These are phyloP conservation scores for Intellagama lesueurii DNA, from an alignment of 2,797 vertebrate genomes.

Conservation along the genomic window DNA sequence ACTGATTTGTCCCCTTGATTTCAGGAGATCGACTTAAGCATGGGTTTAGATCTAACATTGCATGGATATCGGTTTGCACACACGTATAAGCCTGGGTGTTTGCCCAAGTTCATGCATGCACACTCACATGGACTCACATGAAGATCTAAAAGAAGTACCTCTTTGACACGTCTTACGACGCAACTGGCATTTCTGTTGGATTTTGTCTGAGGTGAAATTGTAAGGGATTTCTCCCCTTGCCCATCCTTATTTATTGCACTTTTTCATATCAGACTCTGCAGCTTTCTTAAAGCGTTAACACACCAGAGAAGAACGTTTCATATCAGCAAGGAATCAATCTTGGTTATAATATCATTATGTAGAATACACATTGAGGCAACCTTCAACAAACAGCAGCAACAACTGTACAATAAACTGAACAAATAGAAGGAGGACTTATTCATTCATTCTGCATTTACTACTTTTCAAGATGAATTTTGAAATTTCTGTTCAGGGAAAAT, in stretches of 20 bases:
- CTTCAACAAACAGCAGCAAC: background rate
- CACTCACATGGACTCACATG: background rate
- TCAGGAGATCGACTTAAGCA: no score
- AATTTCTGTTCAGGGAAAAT: background rate
- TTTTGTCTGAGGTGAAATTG: background rate
- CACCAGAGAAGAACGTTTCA: background rate
- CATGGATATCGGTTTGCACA: no score
- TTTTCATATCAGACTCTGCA: background rate
- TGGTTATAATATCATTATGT: background rate
- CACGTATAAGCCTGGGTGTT: no score
- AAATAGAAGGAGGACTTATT: background rate
- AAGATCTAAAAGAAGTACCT: background rate
- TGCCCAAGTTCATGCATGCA: background rate
- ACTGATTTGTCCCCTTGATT: no score
- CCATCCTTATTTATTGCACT: background rate
- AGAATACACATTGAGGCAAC: background rate
- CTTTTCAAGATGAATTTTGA: background rate
- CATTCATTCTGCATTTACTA: background rate
- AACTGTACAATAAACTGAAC: background rate
- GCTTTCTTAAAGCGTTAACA: background rate
- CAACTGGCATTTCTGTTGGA: no score
- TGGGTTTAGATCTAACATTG: no score
- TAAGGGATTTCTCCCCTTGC: background rate
- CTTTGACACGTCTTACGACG: background rate
- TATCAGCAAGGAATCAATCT: background rate